Base-by-base conservation (phyloP, 2,888 invertebrate species). In the Flabesymbios commensalis region DNA sequence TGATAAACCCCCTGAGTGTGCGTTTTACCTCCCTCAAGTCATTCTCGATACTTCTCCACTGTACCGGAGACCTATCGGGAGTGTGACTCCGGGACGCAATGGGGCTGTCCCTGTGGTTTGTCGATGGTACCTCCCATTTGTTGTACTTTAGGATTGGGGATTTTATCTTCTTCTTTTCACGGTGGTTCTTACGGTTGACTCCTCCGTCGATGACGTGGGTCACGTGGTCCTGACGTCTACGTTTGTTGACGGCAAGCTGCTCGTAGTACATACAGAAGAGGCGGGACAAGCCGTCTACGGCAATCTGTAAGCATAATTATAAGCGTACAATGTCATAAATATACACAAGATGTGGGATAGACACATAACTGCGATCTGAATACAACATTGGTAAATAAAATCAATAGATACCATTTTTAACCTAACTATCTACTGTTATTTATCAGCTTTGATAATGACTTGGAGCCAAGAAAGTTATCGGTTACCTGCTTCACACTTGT, bases 1-100 rank as follows among this genome's bases (percentile, higher is more conserved):
- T 72, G 45, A 72, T 67, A 67, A 78, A 71, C 19, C 52, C 60
- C 43, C 70, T 68, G 53, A 79, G 55, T 36, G 71, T 71, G 28
- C 66, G 55, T 52, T 72, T 69, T 29, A 80, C 78, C 47, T 79
- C 79, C 54, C 70, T 73, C 24, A 80, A 76, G 58, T 81, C 79
- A 53, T 61, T 65, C 67, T 79, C 78, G n/a, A 80, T 59, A 19
- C 61, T 63, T 29, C 68, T 59, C 29, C 53, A 28, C 29, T 24
- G 42, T 45, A 29, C 28, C 42, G 48, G 48, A 31, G 55, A 17
- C 42, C 39, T 55, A 33, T 57, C 45, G 14, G 29, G 43, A 14
- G 41, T 31, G 52, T 48, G 22, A n/a, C 43, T 31, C 24, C 32
- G 45, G 10, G 61, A 14, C 24, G 55, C 48, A 29, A 51, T 45